Conservation (phyloP, 92 coral and sea anemone genomes). For the Plumapathes pennacea region DNA sequence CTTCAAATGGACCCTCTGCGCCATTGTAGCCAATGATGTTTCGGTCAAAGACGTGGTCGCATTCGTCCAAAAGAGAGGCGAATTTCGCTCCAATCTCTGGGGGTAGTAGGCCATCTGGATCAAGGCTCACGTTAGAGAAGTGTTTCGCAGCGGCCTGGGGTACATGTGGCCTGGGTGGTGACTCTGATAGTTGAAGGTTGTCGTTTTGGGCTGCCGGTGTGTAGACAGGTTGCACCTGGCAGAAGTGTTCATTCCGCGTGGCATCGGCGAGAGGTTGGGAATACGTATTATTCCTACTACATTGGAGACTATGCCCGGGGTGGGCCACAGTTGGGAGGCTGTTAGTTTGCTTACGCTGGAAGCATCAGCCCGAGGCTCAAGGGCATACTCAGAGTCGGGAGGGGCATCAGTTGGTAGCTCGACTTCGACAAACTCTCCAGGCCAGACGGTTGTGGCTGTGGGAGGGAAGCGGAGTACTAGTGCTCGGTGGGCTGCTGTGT, state of each 20-base stretch:
- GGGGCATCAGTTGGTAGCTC: conserved; percentile 49
- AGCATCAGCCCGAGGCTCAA: conserved; percentile 59
- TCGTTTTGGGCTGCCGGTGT: conserved; percentile 15
- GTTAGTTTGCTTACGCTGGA: conserved; percentile 9
- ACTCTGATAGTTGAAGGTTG: conserved; percentile 1
- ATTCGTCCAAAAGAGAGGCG: background rate
- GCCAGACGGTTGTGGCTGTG: conserved; percentile 42
- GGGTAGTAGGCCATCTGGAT: conserved; percentile 40
- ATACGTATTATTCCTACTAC: conserved; percentile 45
- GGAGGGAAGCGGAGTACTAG: conserved; percentile 51
- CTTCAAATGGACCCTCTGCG: conserved; percentile 19
- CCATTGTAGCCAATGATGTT: conserved; percentile 34
- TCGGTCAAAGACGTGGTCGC: conserved; percentile 9
- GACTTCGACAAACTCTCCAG: conserved; percentile 56
- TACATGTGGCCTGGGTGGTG: background rate
- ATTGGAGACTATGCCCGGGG: conserved; percentile 37
- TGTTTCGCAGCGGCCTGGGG: background rate
- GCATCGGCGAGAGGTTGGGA: conserved; percentile 46
- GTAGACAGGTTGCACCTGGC: conserved; percentile 40
- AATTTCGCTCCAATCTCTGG: conserved; percentile 9
- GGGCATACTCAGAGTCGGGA: conserved; percentile 35
- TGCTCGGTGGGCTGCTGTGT: conserved; percentile 40
- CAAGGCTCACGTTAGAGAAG: conserved; percentile 27
- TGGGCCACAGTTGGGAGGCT: conserved; percentile 32
- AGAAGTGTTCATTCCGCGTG: conserved; percentile 61